phyloP scores from a whole-genome alignment of 2,888 invertebrate genomes.

The Polydrusus pterygomalis region DNA sequence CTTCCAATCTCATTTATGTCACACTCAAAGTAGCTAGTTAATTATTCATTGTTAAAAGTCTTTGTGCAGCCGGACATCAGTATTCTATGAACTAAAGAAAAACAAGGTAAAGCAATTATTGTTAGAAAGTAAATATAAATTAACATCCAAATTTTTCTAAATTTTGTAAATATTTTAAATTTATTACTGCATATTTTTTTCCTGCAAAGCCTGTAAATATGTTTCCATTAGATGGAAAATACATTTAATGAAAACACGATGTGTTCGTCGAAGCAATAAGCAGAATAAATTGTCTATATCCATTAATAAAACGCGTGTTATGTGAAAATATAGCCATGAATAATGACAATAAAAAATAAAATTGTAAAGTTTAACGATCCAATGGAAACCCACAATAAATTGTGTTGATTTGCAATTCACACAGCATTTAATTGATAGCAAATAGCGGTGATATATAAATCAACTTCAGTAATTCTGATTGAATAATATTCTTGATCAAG shows the following conservation, averaged over 20 bases:
- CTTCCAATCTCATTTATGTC: too few relatives aligned
- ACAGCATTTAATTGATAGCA: neutral
- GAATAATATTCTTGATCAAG: too few relatives aligned
- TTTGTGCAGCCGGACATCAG: too few relatives aligned
- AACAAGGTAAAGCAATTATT: too few relatives aligned
- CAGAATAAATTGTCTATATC: slow-evolving; percentile 13
- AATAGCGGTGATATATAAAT: neutral
- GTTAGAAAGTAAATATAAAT: too few relatives aligned
- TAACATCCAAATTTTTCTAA: too few relatives aligned
- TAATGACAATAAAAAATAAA: slow-evolving; percentile 9
- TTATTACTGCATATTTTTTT: neutral
- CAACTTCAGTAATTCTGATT: too few relatives aligned
- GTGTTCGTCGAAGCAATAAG: neutral
- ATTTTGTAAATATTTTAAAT: neutral
- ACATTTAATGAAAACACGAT: neutral
- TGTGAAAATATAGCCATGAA: slow-evolving; percentile 9
- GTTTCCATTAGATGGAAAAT: neutral
- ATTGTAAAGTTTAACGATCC: slow-evolving; percentile 17
- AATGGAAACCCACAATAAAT: slow-evolving; percentile 18
- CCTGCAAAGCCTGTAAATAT: neutral
- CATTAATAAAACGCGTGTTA: slow-evolving; percentile 12
- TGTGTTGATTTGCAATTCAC: neutral
- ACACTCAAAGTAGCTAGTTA: too few relatives aligned
- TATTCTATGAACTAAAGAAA: too few relatives aligned
- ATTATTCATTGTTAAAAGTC: too few relatives aligned